A percentile compares a stretch with the other conserved stretches of the same genome.
These are phyloP conservation scores for Liopterus haemorrhoidalis DNA, from an alignment of 2,888 invertebrate species.

Conservation along the genomic window DNA sequence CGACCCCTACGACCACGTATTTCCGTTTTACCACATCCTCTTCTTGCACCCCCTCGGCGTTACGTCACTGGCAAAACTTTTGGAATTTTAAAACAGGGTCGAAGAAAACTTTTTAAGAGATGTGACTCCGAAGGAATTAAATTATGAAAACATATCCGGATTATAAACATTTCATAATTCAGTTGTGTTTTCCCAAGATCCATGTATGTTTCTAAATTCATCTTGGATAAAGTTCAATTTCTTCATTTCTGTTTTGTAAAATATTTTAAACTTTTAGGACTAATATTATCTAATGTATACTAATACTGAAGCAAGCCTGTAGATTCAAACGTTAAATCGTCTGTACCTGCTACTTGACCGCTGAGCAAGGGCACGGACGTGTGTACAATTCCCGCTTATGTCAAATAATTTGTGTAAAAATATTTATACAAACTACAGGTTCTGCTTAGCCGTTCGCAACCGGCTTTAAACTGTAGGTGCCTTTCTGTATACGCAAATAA, in stretches of 20 bases:
- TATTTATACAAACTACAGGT: no score
- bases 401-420: no score
- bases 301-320: no score
- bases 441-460: no score
- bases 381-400: no score
- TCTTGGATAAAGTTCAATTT: background rate
- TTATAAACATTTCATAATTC: constrained; percentile 20
- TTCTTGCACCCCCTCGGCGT: background rate
- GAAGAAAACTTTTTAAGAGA: constrained; percentile 18
- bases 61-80: constrained; percentile 10
- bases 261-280: background rate
- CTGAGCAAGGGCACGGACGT: no score
- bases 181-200: background rate
- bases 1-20: background rate
- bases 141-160: constrained; percentile 22
- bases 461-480: no score
- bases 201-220: background rate
- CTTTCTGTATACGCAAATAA: no score
- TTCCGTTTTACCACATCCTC: background rate
- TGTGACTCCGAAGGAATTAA: constrained; percentile 19
- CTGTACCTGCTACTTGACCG: no score
- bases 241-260: background rate
- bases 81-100: constrained; percentile 19
- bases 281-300: background rate
- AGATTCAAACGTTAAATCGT: no score